phyloP scores from a whole-genome alignment of 1,140 invertebrate species.

The Macrostomum lignano region DNA sequence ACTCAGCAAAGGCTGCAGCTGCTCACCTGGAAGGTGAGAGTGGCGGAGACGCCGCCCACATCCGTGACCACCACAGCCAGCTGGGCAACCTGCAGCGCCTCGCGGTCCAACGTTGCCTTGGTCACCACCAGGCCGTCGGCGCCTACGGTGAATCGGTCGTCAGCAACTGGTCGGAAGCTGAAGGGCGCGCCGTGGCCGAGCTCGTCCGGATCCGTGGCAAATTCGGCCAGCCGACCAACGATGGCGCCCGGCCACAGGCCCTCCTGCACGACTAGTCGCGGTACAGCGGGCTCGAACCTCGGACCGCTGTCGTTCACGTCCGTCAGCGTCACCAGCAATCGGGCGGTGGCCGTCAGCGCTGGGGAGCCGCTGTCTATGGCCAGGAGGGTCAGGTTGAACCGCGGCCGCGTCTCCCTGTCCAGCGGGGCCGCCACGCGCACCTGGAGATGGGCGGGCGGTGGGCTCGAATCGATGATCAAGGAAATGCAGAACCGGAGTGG shows the following conservation, averaged over 20 bases:
- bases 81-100: slow-evolving; percentile 40
- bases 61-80: slow-evolving; percentile 57
- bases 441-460: no score
- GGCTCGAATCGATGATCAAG: no score
- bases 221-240: slow-evolving; percentile 42
- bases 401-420: no score
- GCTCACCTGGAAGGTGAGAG: no score
- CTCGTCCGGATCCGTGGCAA: slow-evolving; percentile 54
- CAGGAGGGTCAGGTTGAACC: slow-evolving; percentile 50
- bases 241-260: no score
- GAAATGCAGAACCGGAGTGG: no score
- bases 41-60: no score
- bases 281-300: slow-evolving; percentile 43
- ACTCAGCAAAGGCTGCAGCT: no score
- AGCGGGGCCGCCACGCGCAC: slow-evolving; percentile 50
- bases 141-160: slow-evolving; percentile 44
- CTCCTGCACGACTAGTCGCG: slow-evolving; percentile 50
- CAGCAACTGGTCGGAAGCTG: slow-evolving; percentile 45
- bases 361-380: slow-evolving; percentile 73
- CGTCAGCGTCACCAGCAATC: slow-evolving; percentile 46
- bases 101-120: slow-evolving; percentile 47
- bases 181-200: slow-evolving; percentile 71
- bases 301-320: slow-evolving; percentile 83
- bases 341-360: no score
- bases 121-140: slow-evolving; percentile 48